Evolutionary conservation across 2,113 vertebrate genomes (phyloP), one percentile per base, ranked within the genome.

Genomic region (Triplophysa dalaica): DNA sequence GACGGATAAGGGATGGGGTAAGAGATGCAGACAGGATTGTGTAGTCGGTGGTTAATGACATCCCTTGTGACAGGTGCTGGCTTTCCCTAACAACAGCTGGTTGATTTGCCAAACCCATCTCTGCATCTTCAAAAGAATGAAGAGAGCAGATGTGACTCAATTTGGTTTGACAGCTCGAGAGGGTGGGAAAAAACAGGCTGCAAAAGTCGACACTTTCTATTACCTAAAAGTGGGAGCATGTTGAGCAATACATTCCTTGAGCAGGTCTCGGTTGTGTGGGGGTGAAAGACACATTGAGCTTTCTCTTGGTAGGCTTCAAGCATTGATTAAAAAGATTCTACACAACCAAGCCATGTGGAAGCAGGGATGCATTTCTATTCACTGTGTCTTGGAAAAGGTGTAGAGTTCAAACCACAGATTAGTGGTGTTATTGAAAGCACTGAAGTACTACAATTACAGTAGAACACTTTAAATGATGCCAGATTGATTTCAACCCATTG

Each of bases 81-180:
- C 87, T 87, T 88, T 90, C 83, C 74, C 83, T 85, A 79, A 85
- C 81, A 83, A 84, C 91, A 92, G 88, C 90, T 90, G 91, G 82
- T 78, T 81, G 85, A 83, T 84, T 89, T 85, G 77, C 89, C 88
- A 86, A 89, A 87, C 87, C 85, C 84, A 88, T 88, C 82, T 85
- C 86, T 70, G 81, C 76, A 83, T 89, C 89, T 92, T 87, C 81
- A 90, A 88, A 88, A 77, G 87, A 87, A 90, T 87, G 78, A 63
- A 73, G 84, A 84, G 85, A 88, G 78, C 90, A 92, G 90, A 89
- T 92, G 91, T 87, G 91, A 88, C 86, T 91, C 85, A 83, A 87
- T 89, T 90, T 81, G 81, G 80, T 85, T 85, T 89, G 88, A 91
- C 88, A 88, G 86, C 87, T 87, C 73, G 43, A 79, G 72, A 79